A percentile compares a stretch with the other conserved stretches of the same genome.
These are phyloP conservation scores for Myotis lucifugus DNA, from an alignment of 2,113 vertebrate species.

Conservation along the genomic window DNA sequence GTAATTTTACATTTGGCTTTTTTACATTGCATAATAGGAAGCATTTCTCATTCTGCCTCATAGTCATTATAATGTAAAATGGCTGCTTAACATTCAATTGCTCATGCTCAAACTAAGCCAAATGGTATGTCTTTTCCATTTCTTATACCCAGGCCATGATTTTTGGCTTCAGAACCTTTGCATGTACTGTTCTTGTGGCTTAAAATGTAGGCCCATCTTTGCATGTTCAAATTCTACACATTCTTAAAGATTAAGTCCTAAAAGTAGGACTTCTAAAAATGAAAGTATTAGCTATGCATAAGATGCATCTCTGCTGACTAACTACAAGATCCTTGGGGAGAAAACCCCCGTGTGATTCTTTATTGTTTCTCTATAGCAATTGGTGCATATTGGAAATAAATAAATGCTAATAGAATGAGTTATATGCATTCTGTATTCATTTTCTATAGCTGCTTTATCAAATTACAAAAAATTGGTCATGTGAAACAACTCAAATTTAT, in stretches of 20 bases:
- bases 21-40: constrained; percentile 46
- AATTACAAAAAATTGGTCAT: not conserved
- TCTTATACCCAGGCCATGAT: not conserved
- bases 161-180: not conserved
- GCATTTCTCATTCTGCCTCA: constrained; percentile 62
- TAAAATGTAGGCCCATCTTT: not conserved
- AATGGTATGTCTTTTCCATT: constrained; percentile 4
- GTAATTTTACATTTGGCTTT: constrained; percentile 65
- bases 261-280: not conserved
- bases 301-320: not conserved
- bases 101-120: constrained; percentile 29
- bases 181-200: not conserved
- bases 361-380: not conserved
- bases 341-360: not conserved
- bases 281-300: not conserved
- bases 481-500: not conserved
- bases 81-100: constrained; percentile 53
- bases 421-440: not conserved
- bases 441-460: constrained; percentile 3
- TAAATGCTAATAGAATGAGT: not conserved
- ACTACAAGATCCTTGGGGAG: not conserved
- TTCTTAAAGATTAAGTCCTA: not conserved
- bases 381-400: not conserved
- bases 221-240: not conserved
- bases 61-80: constrained; percentile 67